phyloP scores from a whole-genome alignment of 2,797 vertebrate species.

The Pangasius mekongensis region DNA sequence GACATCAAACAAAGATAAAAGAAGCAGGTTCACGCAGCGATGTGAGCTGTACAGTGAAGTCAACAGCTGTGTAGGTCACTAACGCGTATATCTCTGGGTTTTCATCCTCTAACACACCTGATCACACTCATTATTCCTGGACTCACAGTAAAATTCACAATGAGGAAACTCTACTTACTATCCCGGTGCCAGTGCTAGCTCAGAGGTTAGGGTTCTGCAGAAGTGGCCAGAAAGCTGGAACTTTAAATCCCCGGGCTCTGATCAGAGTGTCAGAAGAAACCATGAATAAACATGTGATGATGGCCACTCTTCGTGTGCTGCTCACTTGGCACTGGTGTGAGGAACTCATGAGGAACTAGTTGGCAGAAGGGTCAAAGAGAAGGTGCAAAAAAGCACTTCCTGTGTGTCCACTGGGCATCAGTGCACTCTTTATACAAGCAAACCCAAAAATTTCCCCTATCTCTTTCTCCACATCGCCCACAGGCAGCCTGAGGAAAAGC shows the following conservation, averaged over 20 bases:
- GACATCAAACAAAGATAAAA: not conserved
- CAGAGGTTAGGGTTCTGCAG: not conserved
- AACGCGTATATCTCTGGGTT: not conserved
- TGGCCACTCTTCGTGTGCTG: not conserved
- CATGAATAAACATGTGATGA: constrained; percentile 17
- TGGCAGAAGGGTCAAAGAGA: constrained; percentile 6
- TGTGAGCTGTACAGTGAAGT: not conserved
- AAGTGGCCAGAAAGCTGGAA: not conserved
- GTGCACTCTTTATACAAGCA: constrained; percentile 24
- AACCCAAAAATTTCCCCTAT: constrained; percentile 10
- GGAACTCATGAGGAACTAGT: not conserved
- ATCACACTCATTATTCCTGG: not conserved
- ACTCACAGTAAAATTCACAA: not conserved
- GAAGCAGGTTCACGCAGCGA: no score
- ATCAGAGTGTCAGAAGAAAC: not conserved
- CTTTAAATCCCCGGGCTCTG: not conserved
- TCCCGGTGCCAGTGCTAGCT: not conserved
- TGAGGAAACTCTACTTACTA: not conserved
- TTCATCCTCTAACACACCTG: not conserved
- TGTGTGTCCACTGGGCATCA: constrained; percentile 21
- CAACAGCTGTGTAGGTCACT: not conserved
- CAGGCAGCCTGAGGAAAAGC: constrained; percentile 63
- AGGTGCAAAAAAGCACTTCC: not conserved
- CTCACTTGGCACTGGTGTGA: not conserved
- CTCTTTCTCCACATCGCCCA: constrained; percentile 59